These are phyloP conservation scores for Fistularia tabacaria DNA, from an alignment of 2,797 vertebrate species.

Conservation along the genomic window DNA sequence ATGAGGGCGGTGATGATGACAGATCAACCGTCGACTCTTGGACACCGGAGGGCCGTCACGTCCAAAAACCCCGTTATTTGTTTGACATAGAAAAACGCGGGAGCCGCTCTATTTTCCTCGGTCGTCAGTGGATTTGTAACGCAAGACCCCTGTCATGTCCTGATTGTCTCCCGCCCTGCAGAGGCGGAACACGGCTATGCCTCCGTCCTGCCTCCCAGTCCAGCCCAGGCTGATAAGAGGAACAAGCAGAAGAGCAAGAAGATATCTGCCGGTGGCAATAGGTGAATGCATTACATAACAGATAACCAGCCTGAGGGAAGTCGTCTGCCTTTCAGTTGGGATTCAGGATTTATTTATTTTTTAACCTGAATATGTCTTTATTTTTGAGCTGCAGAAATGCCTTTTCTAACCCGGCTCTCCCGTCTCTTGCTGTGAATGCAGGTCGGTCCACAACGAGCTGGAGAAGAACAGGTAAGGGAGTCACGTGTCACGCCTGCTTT, in stretches of 20 bases:
- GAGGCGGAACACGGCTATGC: constrained; percentile 95
- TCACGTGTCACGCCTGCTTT: neutral
- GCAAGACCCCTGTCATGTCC: too few species aligned
- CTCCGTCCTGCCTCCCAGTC: constrained; percentile 76
- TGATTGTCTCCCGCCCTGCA: constrained; percentile 29
- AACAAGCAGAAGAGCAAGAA: constrained; percentile 77
- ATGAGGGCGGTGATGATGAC: constrained; percentile 24
- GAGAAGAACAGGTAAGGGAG: constrained; percentile 90
- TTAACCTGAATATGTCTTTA: neutral
- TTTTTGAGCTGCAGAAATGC: neutral
- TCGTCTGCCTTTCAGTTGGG: constrained; percentile 10
- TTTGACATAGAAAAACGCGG: too few species aligned
- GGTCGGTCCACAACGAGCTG: constrained; percentile 93
- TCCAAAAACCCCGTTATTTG: neutral
- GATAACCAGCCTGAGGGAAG: constrained; percentile 37
- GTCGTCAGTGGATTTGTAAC: neutral
- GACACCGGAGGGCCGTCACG: neutral
- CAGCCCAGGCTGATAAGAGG: constrained; percentile 64
- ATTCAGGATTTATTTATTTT: too few species aligned
- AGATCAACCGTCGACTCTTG: neutral
- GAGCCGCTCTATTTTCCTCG: too few species aligned
- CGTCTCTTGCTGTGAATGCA: constrained; percentile 52
- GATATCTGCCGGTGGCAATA: constrained; percentile 72
- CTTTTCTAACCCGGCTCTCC: neutral
- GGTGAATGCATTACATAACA: constrained; percentile 65